phyloP scores from a whole-genome alignment of 2,797 vertebrate genomes.

The Trematomus bernacchii region DNA sequence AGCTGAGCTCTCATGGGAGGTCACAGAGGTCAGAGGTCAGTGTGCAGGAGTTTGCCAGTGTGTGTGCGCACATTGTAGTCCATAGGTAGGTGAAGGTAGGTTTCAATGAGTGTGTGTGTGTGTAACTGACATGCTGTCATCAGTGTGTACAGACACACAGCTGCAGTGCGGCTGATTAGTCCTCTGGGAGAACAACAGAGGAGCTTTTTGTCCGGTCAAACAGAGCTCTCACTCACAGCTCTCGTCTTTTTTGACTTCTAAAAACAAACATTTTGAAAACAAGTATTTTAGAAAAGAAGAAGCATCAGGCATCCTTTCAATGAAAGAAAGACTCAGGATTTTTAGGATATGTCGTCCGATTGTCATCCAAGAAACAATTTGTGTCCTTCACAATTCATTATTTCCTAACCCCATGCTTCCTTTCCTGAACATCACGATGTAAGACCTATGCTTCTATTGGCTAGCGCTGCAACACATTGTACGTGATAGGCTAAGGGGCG shows the following conservation, averaged over 20 bases:
- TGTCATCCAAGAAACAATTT: not conserved
- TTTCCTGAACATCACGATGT: no score
- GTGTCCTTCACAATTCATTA: no score
- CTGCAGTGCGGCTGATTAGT: constrained; percentile 60
- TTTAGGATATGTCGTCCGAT: constrained; percentile 11
- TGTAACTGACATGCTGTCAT: constrained; percentile 58
- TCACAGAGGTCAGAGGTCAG: constrained; percentile 68
- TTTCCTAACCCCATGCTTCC: no score
- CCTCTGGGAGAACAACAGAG: constrained; percentile 50
- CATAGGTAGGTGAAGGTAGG: constrained; percentile 23
- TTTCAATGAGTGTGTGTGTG: constrained; percentile 18
- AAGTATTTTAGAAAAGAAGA: not conserved
- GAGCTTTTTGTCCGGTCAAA: constrained; percentile 32
- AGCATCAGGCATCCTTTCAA: constrained; percentile 6
- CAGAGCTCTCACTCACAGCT: constrained; percentile 15
- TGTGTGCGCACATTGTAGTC: constrained; percentile 21
- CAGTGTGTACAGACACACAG: constrained; percentile 53
- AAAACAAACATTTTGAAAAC: constrained; percentile 2
- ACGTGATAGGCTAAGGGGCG: no score
- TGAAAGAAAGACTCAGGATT: constrained; percentile 17
- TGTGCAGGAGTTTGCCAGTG: constrained; percentile 48
- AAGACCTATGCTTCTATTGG: no score
- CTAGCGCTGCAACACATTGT: no score
- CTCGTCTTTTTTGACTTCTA: not conserved
- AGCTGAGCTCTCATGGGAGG: constrained; percentile 67